Base-by-base conservation (phyloP, 2,797 vertebrate species). In the Oryzias dopingdopingensis region DNA sequence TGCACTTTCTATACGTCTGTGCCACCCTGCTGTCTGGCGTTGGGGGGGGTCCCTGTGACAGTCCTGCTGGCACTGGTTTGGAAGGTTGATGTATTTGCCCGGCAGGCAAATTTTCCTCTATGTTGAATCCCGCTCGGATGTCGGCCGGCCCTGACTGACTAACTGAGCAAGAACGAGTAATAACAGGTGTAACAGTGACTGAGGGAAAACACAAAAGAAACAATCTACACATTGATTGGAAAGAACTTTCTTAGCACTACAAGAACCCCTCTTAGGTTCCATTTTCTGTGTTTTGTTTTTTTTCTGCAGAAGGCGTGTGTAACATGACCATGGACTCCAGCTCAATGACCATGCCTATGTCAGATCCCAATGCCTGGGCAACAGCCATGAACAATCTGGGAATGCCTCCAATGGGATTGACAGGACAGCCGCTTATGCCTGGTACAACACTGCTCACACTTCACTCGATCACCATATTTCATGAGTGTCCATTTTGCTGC, bases 331-430 rank as follows among this genome's bases (percentile, higher is more conserved):
- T 96, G 71, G 95, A 97, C 70, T 93, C 95, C 58, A 90, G 91
- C 84, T 91, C 89, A 0, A 93, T 96, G 90, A 89, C 93, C 5
- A 92, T 98, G 86, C 94, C 95, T 59, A 93, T 98, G 90, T 95
- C 96, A 0, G 94, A 96, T 83, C 94, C 95, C 12, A 92, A 90
- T 14, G 92, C 94, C 60, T 98, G 96, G 96, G 91, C 95, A 42
- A 96, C 95, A 4, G 96, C 96, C 18, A 97, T 98, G 96, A 97
- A 96, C 90, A 97, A 96, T 81, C 92, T 98, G 52, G 94, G 95
- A 55, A 96, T 97, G 95, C 90, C 94, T 79, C 94, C 95, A 3
- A 91, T 98, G 63, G 92, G 94, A 67, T 93, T 98, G 74, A 91
- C 93, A 0, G 94, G 93, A 80, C 95, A 96, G 76, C 94, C 94